Conservation (phyloP, 2,113 vertebrate genomes). For the Dendrocopos noguchii region DNA sequence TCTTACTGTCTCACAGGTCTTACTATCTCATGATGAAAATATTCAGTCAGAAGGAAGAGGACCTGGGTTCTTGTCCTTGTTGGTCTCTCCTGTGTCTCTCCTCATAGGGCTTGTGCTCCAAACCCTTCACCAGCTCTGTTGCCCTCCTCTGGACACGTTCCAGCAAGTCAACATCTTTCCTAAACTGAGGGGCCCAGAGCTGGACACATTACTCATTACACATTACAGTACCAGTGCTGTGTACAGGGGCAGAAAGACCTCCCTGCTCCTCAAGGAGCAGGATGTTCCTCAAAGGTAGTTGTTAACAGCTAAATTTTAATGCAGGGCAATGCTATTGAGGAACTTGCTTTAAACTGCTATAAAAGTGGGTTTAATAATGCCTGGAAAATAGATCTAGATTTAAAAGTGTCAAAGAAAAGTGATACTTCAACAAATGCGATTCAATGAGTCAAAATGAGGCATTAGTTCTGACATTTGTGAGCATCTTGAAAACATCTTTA, state of each 20-base stretch:
- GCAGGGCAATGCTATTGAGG: neutral
- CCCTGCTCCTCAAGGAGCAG: no score
- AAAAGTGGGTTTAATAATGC: neutral
- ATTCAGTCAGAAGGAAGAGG: neutral
- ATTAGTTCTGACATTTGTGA: neutral
- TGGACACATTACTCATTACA: no score
- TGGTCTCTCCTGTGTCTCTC: neutral
- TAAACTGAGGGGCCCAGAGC: no score
- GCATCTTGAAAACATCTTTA: neutral
- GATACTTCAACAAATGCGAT: neutral
- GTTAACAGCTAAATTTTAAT: neutral
- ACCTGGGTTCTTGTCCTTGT: neutral
- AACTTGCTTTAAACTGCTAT: neutral
- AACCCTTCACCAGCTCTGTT: no score
- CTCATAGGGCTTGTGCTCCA: no score
- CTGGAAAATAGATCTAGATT: neutral
- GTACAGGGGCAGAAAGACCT: no score
- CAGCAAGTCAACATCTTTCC: no score
- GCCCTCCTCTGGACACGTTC: no score
- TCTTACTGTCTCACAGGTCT: neutral
- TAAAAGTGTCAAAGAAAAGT: neutral
- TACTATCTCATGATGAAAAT: neutral
- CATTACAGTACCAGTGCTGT: no score
- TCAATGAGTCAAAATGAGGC: neutral
- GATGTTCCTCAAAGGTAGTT: neutral